These are phyloP conservation scores for Melolontha melolontha DNA, from an alignment of 2,888 invertebrate species.

Conservation along the genomic window DNA sequence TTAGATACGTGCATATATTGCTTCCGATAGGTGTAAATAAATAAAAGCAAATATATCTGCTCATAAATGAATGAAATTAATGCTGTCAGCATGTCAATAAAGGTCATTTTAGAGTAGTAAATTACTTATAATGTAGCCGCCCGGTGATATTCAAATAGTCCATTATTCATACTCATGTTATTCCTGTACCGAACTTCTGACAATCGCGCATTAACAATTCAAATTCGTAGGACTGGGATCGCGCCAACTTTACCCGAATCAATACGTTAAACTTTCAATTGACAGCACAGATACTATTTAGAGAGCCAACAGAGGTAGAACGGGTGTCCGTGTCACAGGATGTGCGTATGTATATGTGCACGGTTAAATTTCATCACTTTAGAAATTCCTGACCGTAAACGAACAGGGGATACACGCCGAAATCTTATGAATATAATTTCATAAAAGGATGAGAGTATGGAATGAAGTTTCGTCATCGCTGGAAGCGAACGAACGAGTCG, in stretches of 20 bases:
- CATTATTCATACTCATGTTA: constrained; percentile 34
- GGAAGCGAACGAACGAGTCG: constrained; percentile 21
- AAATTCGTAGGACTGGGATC: constrained; percentile 24
- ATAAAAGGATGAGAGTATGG: constrained; percentile 13
- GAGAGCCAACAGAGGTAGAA: constrained; percentile 3
- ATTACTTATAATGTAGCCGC: constrained; percentile 25
- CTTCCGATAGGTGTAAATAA: no score
- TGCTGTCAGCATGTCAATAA: not conserved
- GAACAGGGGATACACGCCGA: constrained; percentile 1
- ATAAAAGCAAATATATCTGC: no score
- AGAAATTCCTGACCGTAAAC: constrained; percentile 8
- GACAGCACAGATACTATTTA: constrained; percentile 13
- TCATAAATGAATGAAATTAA: not conserved
- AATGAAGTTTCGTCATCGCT: constrained; percentile 15
- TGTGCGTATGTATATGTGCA: not conserved
- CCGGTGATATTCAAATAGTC: constrained; percentile 8
- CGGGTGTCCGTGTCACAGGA: not conserved
- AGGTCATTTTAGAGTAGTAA: not conserved
- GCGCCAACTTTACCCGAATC: constrained; percentile 25
- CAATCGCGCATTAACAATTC: constrained; percentile 37
- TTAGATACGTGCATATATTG: no score
- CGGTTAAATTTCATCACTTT: constrained; percentile 20
- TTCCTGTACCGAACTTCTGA: constrained; percentile 35
- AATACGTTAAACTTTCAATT: constrained; percentile 31
- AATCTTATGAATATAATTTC: constrained; percentile 37